These are phyloP conservation scores for Sebastes taczanowskii DNA, from an alignment of 2,797 vertebrate species.

Conservation along the genomic window DNA sequence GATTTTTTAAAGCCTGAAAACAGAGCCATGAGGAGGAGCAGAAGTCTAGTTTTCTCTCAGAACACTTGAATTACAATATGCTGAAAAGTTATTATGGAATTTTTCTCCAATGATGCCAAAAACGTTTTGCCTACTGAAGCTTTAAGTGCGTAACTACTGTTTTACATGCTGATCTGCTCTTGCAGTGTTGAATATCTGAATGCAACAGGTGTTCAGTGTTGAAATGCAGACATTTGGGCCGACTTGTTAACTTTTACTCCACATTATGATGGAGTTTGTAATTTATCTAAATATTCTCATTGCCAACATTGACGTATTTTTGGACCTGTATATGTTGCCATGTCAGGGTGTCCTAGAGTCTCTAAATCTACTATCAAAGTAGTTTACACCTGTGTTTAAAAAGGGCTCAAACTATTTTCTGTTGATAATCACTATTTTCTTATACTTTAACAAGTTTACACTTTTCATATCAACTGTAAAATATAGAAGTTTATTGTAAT, in stretches of 20 bases:
- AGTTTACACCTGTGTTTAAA: conserved; percentile 5
- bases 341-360: not conserved
- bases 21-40: too few species aligned
- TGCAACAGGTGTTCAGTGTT: not conserved
- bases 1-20: too few species aligned
- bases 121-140: too few species aligned
- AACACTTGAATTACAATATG: too few species aligned
- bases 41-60: too few species aligned
- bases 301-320: not conserved
- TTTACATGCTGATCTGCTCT: not conserved
- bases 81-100: too few species aligned
- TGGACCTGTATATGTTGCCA: not conserved
- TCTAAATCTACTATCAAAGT: not conserved
- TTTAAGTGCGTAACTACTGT: conserved; percentile 15
- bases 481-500: not conserved
- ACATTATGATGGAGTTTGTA: conserved; percentile 7
- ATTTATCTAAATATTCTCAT: not conserved
- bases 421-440: conserved; percentile 11
- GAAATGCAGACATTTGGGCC: not conserved
- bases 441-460: conserved; percentile 24
- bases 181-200: not conserved
- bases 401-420: not conserved
- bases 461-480: conserved; percentile 21
- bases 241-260: not conserved
- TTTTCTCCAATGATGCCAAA: too few species aligned